These are phyloP conservation scores for Phylloscopus trochiloides DNA, from an alignment of 2,113 vertebrate genomes.

Conservation along the genomic window DNA sequence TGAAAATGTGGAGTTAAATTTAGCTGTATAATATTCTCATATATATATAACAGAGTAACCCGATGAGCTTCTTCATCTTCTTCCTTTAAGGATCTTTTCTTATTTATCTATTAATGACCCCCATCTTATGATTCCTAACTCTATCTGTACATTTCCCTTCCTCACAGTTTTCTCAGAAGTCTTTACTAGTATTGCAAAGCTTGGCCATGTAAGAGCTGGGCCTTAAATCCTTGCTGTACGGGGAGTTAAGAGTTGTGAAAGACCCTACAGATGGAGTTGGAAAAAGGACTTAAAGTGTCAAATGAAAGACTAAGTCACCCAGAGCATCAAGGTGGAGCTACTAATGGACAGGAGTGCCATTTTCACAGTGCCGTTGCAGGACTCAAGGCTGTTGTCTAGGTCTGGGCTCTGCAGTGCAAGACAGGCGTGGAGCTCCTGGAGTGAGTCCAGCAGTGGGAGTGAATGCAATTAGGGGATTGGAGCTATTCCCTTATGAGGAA, in stretches of 20 bases:
- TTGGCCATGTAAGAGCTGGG: neutral
- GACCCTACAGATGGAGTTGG: rapidly evolving
- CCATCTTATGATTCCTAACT: neutral
- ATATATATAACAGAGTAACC: neutral
- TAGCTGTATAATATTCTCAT: neutral
- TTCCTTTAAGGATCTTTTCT: neutral
- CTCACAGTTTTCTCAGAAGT: neutral
- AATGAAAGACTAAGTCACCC: neutral
- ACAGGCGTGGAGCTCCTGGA: neutral
- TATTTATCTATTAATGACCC: neutral
- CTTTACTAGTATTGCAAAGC: neutral
- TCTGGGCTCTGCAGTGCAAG: neutral
- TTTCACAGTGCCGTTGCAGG: neutral
- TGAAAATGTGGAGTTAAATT: neutral
- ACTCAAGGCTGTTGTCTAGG: neutral
- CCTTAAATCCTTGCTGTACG: neutral
- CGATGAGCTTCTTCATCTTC: neutral
- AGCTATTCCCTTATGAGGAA: neutral
- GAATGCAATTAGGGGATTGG: too few relatives aligned
- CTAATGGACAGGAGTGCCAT: too few relatives aligned
- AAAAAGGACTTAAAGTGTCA: neutral
- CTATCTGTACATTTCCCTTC: neutral
- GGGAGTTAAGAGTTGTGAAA: neutral
- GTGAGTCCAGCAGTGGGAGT: neutral
- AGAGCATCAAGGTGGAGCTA: neutral